phyloP scores from a whole-genome alignment of 53 echinoderm and acorn worm species.

The Glandiceps talaboti region DNA sequence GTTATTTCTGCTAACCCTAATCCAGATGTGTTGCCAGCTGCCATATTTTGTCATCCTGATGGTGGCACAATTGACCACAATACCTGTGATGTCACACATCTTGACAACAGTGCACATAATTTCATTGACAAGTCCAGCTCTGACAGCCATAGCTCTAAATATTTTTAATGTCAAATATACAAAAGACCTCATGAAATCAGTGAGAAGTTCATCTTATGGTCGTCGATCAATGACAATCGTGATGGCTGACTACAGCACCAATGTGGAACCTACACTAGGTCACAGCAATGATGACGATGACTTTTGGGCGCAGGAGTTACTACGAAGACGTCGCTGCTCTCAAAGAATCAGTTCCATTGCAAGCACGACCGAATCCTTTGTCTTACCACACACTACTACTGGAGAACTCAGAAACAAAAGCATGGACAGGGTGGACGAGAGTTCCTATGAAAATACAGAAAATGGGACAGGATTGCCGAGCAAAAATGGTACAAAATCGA shows the following conservation, averaged over 20 bases:
- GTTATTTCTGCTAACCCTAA: too few relatives aligned
- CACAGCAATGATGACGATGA: neutral
- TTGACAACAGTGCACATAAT: neutral
- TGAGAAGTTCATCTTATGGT: neutral
- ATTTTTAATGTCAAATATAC: neutral
- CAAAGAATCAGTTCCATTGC: neutral
- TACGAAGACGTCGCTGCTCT: neutral
- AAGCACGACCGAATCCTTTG: neutral
- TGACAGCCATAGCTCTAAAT: neutral
- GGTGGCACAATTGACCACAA: too few relatives aligned
- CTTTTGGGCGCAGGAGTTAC: neutral
- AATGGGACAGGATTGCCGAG: too few relatives aligned
- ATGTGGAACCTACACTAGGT: neutral
- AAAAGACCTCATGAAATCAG: neutral
- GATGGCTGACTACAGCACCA: neutral
- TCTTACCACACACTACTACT: neutral
- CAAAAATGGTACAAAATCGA: neutral
- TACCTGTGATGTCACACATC: too few relatives aligned
- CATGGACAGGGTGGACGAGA: neutral
- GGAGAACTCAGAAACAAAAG: neutral
- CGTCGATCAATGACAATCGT: neutral
- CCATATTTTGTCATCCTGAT: too few relatives aligned
- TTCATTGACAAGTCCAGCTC: neutral
- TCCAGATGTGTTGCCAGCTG: too few relatives aligned
- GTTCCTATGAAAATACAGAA: too few relatives aligned